Base-by-base conservation (phyloP, 2,888 invertebrate genomes). In the Torymus texanus region DNA sequence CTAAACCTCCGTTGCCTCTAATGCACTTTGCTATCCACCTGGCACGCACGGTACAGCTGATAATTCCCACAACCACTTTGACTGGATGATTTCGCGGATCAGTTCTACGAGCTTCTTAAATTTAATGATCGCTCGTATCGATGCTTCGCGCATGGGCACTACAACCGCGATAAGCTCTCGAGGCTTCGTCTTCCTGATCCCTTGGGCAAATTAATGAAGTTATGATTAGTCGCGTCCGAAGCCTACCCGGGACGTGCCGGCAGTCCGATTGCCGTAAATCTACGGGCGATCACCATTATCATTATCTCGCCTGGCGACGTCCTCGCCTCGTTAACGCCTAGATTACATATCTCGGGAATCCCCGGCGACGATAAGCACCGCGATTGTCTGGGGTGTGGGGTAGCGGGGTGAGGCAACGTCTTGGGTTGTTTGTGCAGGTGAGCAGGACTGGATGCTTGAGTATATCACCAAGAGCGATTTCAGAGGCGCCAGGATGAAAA, bases 271-370 rank as follows among this genome's bases (percentile, higher is more conserved):
- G 62, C 67, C 75, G 71, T 80, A 80, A 80, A 80, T 80, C 79
- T 80, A 41, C 61, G 16, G 66, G 75, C 73, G 77, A 80, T 80
- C 80, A 67, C 73, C 80, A 76, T 80, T 77, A 80, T 77, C 79
- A 77, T 80, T 80, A 80, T 77, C 80, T 77, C 63, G 12, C 50
- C 65, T 18, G 66, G 29, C 67, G 68, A 59, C 80, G 67, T 80
- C 72, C 80, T 77, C 73, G 63, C 62, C 80, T 80, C 80, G 80
- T 80, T 80, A 80, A 73, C 73, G 13, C 76, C 56, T 56, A 68
- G 80, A 77, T 80, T 77, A 80, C 76, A 75, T 75, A 79, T 79
- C 79, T 75, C 51, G 62, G 63, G 18, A 67, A 50, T 61, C 79
- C 71, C 73, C 29, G 55, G 14, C 62, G 3, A n/a, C 56, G 62